Base-by-base conservation (phyloP, 2,113 vertebrate species). In the Lamprologus ornatipinnis region DNA sequence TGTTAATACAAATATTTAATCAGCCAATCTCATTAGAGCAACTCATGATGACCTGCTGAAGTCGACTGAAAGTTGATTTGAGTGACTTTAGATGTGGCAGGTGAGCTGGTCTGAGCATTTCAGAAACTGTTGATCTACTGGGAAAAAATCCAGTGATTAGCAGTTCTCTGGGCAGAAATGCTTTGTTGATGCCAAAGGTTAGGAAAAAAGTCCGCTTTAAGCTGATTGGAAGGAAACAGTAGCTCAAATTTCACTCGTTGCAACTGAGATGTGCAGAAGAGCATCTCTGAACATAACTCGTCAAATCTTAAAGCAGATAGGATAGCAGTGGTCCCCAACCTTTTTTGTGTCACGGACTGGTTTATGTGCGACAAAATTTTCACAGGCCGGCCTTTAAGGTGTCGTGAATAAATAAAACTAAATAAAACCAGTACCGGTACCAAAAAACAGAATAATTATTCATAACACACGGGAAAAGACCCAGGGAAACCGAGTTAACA, bases 191-290 rank as follows among this genome's bases (percentile, higher is more conserved):
- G 40, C 21, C 68, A 75, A 47, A 47, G 40, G 6, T 75, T 28
- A 47, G 14, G 23, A 0, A 5, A 28, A 28, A 75, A 28, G 70
- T 28, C 4, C 0, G 0, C 40, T 11, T 7, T 47, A 11, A 75
- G 2, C 42, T 75, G 9, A 75, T 19, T 28, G 23, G 14, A 75
- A 75, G 70, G 4, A 26, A 28, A 19, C 23, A 47, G 23, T 12
- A 49, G 26, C 42, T 19, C 1, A 47, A 5, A 75, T 28, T 28
- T 17, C 42, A 12, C 15, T 49, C 0, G 2, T 49, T 49, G 45
- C 23, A 75, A 31, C 42, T 47, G 26, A 47, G 14, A 28, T 75
- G 9, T 75, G 23, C 42, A 47, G 23, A 75, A 47, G 70, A 47
- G 23, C 40, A 49, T 47, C 15, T 47, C 23, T 75, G 70, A 75